These are phyloP conservation scores for Acronicta leporina DNA, from an alignment of 2,888 invertebrate species.

Conservation along the genomic window DNA sequence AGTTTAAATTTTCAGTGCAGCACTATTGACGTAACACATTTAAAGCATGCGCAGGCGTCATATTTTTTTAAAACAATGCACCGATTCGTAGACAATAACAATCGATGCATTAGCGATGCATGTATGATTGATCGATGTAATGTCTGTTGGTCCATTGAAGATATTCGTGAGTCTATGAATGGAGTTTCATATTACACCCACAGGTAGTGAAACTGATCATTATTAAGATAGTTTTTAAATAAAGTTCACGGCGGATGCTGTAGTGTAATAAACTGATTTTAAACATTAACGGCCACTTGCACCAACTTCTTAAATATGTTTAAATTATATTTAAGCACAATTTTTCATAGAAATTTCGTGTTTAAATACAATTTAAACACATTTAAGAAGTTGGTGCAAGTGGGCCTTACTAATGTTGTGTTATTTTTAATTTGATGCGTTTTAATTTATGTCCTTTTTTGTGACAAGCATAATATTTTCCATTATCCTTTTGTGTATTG, in stretches of 20 bases:
- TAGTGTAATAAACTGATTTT: too few relatives aligned
- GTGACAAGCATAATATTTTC: too few relatives aligned
- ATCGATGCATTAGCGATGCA: constrained; percentile 77
- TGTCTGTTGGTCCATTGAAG: constrained; percentile 67
- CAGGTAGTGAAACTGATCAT: constrained; percentile 31
- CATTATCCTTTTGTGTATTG: too few relatives aligned
- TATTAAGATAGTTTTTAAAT: constrained; percentile 13
- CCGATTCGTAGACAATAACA: constrained; percentile 75
- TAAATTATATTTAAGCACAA: too few relatives aligned
- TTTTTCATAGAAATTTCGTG: too few relatives aligned
- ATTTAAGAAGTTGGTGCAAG: too few relatives aligned
- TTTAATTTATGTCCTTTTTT: too few relatives aligned
- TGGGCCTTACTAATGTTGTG: too few relatives aligned
- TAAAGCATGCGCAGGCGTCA: not conserved
- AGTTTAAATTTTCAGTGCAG: not conserved
- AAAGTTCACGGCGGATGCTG: not conserved
- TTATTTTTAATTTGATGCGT: too few relatives aligned
- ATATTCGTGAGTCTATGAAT: constrained; percentile 69
- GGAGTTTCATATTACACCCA: constrained; percentile 67
- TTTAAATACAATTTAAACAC: too few relatives aligned
- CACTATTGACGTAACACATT: not conserved
- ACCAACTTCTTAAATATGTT: too few relatives aligned
- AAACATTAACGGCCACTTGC: too few relatives aligned
- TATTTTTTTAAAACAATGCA: constrained; percentile 3
- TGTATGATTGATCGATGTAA: constrained; percentile 72